Base-by-base conservation (phyloP, 2,113 vertebrate species). In the Mirza zaza region DNA sequence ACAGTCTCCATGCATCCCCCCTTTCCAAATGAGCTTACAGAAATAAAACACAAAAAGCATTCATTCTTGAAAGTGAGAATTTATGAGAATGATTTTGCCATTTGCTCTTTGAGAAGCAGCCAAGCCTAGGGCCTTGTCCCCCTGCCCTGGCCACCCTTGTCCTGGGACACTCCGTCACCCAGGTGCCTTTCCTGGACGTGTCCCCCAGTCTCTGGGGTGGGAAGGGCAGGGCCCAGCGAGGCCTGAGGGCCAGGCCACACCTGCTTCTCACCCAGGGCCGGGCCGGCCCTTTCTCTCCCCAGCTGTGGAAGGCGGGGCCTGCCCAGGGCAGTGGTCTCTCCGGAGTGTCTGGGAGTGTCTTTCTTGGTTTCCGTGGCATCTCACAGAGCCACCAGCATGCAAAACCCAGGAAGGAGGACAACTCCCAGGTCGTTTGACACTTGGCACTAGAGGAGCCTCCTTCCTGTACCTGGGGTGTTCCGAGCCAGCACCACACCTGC, bases 391-490 rank as follows among this genome's bases (percentile, higher is more conserved):
- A 4, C 48, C 6, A 3, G 42, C 15, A 4, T 12, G 52, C 14
- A 36, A 34, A 27, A 52, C 34, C 52, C 67, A 9, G 4, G 29
- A 82, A 85, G 48, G 71, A 76, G 48, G 67, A 18, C 42, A 1
- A 0, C 61, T 20, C 39, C 34, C 0, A 2, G 14, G 81, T 29
- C 14, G 2, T 34, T 42, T 12, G 45, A 29, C 27, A 6, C 25
- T 7, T 36, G 0, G 50, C 0, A 0, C 57, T 42, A 18, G 52
- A 9, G 48, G n/a, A 17, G 3, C 52, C 55, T 34, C 50, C 21
- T 29, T 45, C 0, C 2, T 1, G 13, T 0, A 23, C 15, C 45
- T 5, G n/a, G 45, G 42, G n/a, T 18, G 2, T 34, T 50, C 39
- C 17, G 52, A 50, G 81, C 25, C 13, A 25, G n/a, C 29, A 11